A percentile compares a stretch with the other conserved stretches of the same genome.
Evolutionary conservation across 2,797 vertebrate genomes (phyloP).

Genomic region (Epinephelus coioides): DNA sequence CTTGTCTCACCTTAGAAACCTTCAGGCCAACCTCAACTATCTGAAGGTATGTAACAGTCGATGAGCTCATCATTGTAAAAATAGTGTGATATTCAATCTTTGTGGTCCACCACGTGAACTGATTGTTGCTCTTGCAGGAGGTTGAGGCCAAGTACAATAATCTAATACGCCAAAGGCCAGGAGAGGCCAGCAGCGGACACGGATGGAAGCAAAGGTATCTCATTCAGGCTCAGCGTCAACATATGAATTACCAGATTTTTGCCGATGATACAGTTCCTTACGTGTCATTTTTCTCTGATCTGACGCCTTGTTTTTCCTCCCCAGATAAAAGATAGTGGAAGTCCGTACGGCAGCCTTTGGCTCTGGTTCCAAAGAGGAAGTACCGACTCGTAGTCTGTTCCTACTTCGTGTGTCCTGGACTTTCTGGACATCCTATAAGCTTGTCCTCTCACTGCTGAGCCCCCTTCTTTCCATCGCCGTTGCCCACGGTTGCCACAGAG

Average conservation of each 20-base stretch:
- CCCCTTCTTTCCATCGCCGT: slow-evolving; percentile 62
- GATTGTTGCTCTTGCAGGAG: slow-evolving; percentile 71
- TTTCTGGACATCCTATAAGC: slow-evolving; percentile 78
- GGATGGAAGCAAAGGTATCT: slow-evolving; percentile 91
- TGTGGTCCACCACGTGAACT: slow-evolving; percentile 6
- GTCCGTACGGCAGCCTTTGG: slow-evolving; percentile 50
- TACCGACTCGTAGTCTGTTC: slow-evolving; percentile 60
- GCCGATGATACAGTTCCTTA: not conserved
- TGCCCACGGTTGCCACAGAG: slow-evolving; percentile 58
- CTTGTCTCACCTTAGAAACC: slow-evolving; percentile 91
- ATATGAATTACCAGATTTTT: not conserved
- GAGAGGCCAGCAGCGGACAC: slow-evolving; percentile 87
- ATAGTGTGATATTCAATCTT: not conserved
- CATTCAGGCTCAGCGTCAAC: not conserved
- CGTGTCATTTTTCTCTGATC: slow-evolving; percentile 32
- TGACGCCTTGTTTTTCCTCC: not conserved
- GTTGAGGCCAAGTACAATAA: slow-evolving; percentile 88
- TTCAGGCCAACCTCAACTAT: slow-evolving; percentile 93
- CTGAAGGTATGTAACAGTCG: slow-evolving; percentile 87
- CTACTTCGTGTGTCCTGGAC: slow-evolving; percentile 78
- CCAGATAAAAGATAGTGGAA: slow-evolving; percentile 86
- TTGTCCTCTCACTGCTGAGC: slow-evolving; percentile 85
- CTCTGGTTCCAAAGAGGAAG: slow-evolving; percentile 76
- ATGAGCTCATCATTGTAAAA: not conserved
- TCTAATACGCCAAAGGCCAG: slow-evolving; percentile 90